Conservation (phyloP, 2,888 invertebrate genomes). For the Yponomeuta cagnagella region DNA sequence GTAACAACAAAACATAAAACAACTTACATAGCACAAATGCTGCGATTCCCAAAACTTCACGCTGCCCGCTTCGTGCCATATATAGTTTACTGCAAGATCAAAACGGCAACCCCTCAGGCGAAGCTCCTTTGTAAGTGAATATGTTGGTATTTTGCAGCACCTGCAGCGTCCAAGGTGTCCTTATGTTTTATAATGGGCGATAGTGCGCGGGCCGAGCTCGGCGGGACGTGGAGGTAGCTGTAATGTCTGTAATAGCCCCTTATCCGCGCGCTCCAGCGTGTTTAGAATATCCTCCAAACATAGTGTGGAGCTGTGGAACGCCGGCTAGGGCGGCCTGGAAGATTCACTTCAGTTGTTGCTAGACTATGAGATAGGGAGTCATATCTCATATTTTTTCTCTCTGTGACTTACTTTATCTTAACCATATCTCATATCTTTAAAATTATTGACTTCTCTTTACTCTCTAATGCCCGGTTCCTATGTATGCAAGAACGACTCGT, state of each 20-base stretch:
- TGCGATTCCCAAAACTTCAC: too few relatives aligned
- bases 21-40: too few relatives aligned
- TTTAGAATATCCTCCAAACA: not conserved
- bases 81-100: too few relatives aligned
- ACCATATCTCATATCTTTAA: too few relatives aligned
- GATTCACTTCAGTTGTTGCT: not conserved
- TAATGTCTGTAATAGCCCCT: conserved; percentile 2
- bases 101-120: too few relatives aligned
- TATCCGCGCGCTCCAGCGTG: not conserved
- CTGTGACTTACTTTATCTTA: too few relatives aligned
- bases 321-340: not conserved
- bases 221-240: not conserved
- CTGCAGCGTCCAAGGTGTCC: conserved; percentile 1
- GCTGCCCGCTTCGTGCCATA: too few relatives aligned
- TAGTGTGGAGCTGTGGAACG: not conserved
- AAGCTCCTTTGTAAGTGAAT: conserved; percentile 3
- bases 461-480: too few relatives aligned
- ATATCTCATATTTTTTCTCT: too few relatives aligned
- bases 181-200: conserved; percentile 9
- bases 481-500: too few relatives aligned
- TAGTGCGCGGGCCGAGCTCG: not conserved
- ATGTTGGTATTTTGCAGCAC: conserved; percentile 1
- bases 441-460: too few relatives aligned
- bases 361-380: not conserved
- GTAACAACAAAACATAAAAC: too few relatives aligned